Conservation (phyloP, 2,113 vertebrate genomes). For the Charadrius vociferus region DNA sequence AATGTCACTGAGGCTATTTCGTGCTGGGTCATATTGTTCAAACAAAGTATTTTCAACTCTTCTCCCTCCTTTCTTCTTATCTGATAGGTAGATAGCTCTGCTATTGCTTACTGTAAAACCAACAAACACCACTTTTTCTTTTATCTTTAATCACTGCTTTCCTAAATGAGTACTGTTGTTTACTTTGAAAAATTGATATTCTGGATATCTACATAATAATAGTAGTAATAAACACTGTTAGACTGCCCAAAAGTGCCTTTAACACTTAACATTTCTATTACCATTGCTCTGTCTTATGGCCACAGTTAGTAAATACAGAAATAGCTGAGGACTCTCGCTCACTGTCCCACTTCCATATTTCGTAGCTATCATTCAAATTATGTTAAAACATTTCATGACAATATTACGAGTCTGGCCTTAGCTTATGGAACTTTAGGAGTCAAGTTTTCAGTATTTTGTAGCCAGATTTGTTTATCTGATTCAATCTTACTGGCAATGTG, state of each 20-base stretch:
- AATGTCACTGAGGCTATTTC: conserved; percentile 12
- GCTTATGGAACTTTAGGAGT: background rate
- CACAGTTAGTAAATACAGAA: background rate
- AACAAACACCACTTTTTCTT: background rate
- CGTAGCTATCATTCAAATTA: background rate
- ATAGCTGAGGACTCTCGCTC: background rate
- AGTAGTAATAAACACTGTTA: background rate
- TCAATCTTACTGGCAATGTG: background rate
- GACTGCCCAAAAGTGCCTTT: background rate
- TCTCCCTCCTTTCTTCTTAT: background rate
- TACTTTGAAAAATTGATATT: background rate
- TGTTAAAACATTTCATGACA: background rate
- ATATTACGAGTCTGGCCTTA: background rate
- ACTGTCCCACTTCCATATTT: background rate
- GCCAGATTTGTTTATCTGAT: background rate
- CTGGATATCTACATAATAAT: background rate
- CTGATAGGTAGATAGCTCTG: background rate
- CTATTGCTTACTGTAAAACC: background rate
- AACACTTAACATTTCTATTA: background rate
- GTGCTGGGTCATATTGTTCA: background rate
- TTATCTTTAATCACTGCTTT: background rate
- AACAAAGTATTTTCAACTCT: background rate
- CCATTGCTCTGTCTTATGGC: background rate
- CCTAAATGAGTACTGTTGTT: background rate
- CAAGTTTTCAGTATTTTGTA: background rate